phyloP scores from a whole-genome alignment of 2,113 vertebrate species.

The Microcebus ravelobensis region DNA sequence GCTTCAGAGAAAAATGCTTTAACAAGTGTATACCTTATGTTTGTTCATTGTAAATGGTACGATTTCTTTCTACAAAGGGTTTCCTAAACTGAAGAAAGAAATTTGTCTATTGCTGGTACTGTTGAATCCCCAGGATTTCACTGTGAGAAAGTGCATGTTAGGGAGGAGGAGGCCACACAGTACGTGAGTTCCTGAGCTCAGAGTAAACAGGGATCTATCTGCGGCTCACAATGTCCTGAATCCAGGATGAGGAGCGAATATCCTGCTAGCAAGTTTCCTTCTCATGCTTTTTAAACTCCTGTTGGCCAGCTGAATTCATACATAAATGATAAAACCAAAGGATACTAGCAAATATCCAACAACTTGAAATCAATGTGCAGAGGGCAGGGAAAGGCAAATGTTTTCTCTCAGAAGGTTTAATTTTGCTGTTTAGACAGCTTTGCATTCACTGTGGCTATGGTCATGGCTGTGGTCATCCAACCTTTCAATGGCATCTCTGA shows the following conservation, averaged over 20 bases:
- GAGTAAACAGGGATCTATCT: neutral
- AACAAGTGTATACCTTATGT: neutral
- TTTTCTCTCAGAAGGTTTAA: neutral
- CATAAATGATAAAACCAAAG: neutral
- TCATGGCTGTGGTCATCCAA: neutral
- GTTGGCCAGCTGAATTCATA: neutral
- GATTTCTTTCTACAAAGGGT: neutral
- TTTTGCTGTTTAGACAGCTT: neutral
- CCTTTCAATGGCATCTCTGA: conserved; percentile 14
- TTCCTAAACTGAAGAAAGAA: neutral
- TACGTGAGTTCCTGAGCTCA: neutral
- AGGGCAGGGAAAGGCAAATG: neutral
- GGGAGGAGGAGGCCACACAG: neutral
- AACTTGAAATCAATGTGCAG: neutral
- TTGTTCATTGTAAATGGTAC: neutral
- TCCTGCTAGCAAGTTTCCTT: neutral
- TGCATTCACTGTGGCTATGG: neutral
- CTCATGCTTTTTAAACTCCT: neutral
- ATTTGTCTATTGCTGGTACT: neutral
- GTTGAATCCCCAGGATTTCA: neutral
- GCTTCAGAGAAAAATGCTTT: neutral
- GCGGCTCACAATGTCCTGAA: neutral
- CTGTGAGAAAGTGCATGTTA: neutral
- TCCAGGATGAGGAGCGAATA: neutral
- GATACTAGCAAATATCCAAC: neutral